phyloP scores from a whole-genome alignment of 1,140 invertebrate species.

The Phymastichus coffea region DNA sequence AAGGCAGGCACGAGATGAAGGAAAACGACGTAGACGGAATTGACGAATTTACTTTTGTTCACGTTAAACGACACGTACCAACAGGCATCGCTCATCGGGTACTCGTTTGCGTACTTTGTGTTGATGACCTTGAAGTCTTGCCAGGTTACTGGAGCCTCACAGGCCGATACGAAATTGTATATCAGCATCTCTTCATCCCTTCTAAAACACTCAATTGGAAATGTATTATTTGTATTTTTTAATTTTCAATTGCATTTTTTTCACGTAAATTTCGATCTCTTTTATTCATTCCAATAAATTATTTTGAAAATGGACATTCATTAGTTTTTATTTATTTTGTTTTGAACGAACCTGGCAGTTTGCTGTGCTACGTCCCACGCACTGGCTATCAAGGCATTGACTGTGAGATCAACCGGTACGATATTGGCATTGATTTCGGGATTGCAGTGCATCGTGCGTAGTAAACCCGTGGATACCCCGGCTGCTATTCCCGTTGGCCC shows the following conservation, averaged over 20 bases:
- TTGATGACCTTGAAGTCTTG: constrained; percentile 60
- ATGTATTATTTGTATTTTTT: too few relatives aligned
- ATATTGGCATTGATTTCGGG: constrained; percentile 66
- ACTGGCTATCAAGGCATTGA: constrained; percentile 73
- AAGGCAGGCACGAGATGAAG: constrained; percentile 67
- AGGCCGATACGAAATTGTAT: constrained; percentile 72
- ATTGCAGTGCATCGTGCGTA: constrained; percentile 66
- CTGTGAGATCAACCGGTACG: constrained; percentile 76
- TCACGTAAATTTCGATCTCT: too few relatives aligned
- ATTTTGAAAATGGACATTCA: background rate
- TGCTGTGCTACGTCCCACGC: constrained; percentile 66
- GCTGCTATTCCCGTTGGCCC: constrained; percentile 67
- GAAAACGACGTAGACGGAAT: constrained; percentile 58
- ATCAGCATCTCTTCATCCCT: constrained; percentile 59
- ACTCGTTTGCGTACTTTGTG: constrained; percentile 51
- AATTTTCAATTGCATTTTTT: too few relatives aligned
- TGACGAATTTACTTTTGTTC: constrained; percentile 57
- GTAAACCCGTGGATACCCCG: constrained; percentile 64
- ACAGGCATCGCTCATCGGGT: constrained; percentile 59
- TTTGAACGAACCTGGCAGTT: constrained; percentile 35
- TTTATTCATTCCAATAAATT: too few relatives aligned
- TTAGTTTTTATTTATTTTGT: too few relatives aligned
- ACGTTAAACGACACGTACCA: constrained; percentile 62
- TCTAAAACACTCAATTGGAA: constrained; percentile 32
- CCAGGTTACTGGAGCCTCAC: constrained; percentile 69